phyloP scores from a whole-genome alignment of 1,140 invertebrate genomes.

The Pantala flavescens region DNA sequence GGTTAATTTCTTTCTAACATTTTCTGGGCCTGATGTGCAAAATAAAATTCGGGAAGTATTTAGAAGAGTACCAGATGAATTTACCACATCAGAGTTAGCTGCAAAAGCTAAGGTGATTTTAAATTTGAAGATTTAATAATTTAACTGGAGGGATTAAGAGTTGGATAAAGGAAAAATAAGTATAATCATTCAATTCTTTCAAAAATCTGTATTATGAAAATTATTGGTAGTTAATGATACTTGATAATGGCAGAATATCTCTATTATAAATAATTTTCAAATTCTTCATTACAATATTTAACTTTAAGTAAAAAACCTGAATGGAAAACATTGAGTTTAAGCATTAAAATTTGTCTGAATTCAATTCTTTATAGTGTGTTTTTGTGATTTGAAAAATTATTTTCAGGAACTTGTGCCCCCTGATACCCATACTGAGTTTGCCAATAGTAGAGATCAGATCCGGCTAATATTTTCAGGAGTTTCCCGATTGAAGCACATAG shows the following conservation, averaged over 20 bases:
- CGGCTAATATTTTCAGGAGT: constrained; percentile 43
- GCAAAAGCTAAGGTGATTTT: constrained; percentile 46
- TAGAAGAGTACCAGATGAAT: constrained; percentile 57
- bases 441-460: constrained; percentile 49
- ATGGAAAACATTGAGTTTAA: too few relatives aligned
- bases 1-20: constrained; percentile 59
- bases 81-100: constrained; percentile 56
- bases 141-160: too few relatives aligned
- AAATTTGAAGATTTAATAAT: neutral
- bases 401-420: constrained; percentile 47
- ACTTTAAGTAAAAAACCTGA: too few relatives aligned
- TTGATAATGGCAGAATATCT: too few relatives aligned
- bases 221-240: too few relatives aligned
- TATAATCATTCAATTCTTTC: too few relatives aligned
- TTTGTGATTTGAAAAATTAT: neutral
- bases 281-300: too few relatives aligned
- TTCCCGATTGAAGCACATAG: constrained; percentile 46
- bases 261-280: too few relatives aligned
- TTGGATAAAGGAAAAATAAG: too few relatives aligned
- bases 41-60: constrained; percentile 53
- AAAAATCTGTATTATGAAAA: too few relatives aligned
- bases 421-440: constrained; percentile 49
- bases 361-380: too few relatives aligned
- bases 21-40: constrained; percentile 49
- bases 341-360: too few relatives aligned